phyloP scores from a whole-genome alignment of 2,888 invertebrate genomes.

The Peribatodes rhomboidaria region DNA sequence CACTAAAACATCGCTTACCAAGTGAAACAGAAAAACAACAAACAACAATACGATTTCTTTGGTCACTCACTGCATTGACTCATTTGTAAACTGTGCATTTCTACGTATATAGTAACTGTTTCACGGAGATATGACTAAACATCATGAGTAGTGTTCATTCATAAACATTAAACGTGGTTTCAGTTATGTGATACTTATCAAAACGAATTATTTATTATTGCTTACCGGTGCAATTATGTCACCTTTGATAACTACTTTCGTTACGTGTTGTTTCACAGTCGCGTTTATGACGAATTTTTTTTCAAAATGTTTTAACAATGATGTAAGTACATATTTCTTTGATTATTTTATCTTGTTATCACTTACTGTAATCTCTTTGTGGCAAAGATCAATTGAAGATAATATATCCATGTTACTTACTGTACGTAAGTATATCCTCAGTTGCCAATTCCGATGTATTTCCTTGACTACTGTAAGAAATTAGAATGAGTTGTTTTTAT shows the following conservation, averaged over 20 bases:
- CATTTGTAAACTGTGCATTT: conserved; percentile 63
- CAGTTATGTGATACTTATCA: conserved; percentile 48
- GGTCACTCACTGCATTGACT: conserved; percentile 57
- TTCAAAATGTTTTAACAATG: neutral
- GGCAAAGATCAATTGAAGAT: too few species aligned
- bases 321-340: neutral
- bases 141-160: conserved; percentile 73
- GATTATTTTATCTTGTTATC: neutral
- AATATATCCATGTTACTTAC: too few species aligned
- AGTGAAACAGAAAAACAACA: conserved; percentile 39
- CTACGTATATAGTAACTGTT: conserved; percentile 62
- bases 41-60: conserved; percentile 43
- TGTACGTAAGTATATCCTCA: too few species aligned
- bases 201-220: conserved; percentile 23
- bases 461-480: neutral
- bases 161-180: conserved; percentile 65
- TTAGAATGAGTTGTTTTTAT: neutral
- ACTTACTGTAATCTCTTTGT: too few species aligned
- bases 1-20: conserved; percentile 36
- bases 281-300: conserved; percentile 4
- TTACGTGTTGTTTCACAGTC: conserved; percentile 22
- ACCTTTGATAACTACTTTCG: conserved; percentile 40
- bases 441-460: neutral
- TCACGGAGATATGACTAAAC: conserved; percentile 71
- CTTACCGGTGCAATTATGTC: conserved; percentile 43